Evolutionary conservation across 2,888 invertebrate species (phyloP), one percentile per base, ranked within the genome.

Genomic region (Lysandra coridon): DNA sequence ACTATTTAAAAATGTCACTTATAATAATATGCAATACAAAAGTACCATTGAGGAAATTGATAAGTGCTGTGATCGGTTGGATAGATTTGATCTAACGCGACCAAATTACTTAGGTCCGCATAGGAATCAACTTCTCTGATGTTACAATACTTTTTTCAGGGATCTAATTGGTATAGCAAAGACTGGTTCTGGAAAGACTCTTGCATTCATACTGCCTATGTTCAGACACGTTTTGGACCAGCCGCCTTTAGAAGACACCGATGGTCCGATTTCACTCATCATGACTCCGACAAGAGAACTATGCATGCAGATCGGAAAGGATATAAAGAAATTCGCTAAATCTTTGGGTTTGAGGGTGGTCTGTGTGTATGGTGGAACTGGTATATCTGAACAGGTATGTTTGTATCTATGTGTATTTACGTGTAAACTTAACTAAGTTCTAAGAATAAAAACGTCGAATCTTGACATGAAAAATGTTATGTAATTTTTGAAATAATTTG

Each of bases 141-240:
- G 0, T 23, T 23, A 23, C 23, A 23, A 23, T 23, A 23, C 73
- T 79, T 40, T 75, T 88, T 86, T 10, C 86, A 95, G 95, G 80
- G 99, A 99, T 92, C 95, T 99, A 81, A 99, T 99, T 87, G 99
- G 99, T 79, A 99, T 99, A 88, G 99, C 99, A 1, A 99, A 99
- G 94, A 99, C 99, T 0, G 99, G 99, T 74, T 99, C 99, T 87
- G 99, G 99, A 57, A 99, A 99, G 95, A 99, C 99, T 0, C 92
- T 99, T 78, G 99, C 99, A 0, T 99, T 99, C 91, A 96, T 99
- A 80, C 92, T 99, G 80, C 99, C 99, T 0, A 99, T 99, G 99
- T 98, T 99, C 92, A 94, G 96, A 6, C 99, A 99, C 87, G 98
- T 99, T 49, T 91, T 99, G 80, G 99, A 99, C 90, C 99, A 99